Conservation (phyloP, 2,888 invertebrate species). For the Tanytarsus gracilentus region DNA sequence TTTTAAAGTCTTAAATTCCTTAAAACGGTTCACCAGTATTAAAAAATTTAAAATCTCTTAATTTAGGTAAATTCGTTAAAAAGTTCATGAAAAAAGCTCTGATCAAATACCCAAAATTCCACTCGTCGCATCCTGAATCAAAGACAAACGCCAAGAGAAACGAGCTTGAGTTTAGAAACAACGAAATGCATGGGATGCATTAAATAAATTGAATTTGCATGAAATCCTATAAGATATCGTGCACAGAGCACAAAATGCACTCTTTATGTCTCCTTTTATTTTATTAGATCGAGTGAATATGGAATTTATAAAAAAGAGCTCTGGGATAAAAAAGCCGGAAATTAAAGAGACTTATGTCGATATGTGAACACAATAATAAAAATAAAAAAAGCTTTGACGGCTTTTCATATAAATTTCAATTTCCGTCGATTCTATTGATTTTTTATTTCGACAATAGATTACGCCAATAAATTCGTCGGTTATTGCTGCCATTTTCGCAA, state of each 20-base stretch:
- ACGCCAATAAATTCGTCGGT: slow-evolving; percentile 3
- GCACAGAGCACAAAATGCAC: not conserved
- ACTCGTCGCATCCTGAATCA: too few species aligned
- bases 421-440: slow-evolving; percentile 8
- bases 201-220: slow-evolving; percentile 3
- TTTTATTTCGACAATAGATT: slow-evolving; percentile 4
- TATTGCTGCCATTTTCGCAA: not conserved
- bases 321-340: not conserved
- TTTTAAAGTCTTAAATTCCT: too few species aligned
- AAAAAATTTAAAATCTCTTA: too few species aligned
- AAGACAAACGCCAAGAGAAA: too few species aligned
- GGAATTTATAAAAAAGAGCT: not conserved
- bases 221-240: not conserved
- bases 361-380: not conserved
- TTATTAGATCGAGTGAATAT: too few species aligned
- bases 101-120: too few species aligned
- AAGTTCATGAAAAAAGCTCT: too few species aligned
- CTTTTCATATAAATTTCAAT: slow-evolving; percentile 9
- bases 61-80: too few species aligned
- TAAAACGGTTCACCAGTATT: too few species aligned
- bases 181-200: not conserved
- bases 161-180: too few species aligned
- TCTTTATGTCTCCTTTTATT: too few species aligned
- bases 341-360: not conserved
- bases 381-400: not conserved